A percentile compares a stretch with the other conserved stretches of the same genome.
Conservation (phyloP, 2,113 vertebrate species). For the Indicator maculatus region DNA sequence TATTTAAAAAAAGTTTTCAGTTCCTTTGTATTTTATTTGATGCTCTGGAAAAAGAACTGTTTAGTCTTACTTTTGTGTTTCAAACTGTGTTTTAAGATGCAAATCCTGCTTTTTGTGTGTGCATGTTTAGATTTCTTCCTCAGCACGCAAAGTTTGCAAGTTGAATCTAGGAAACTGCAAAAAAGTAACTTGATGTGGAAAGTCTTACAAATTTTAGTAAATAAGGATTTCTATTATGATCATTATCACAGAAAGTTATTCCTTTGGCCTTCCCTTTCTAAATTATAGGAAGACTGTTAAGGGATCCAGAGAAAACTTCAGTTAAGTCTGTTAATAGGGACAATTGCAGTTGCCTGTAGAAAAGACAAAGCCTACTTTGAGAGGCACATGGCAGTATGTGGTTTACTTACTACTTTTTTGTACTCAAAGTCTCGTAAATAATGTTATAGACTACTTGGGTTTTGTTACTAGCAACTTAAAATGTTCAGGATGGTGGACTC, state of each 20-base stretch:
- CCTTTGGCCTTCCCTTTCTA: background rate
- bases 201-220: background rate
- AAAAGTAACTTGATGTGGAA: background rate
- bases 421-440: background rate
- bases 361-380: background rate
- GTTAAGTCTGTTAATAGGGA: background rate
- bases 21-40: background rate
- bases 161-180: background rate
- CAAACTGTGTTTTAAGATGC: background rate
- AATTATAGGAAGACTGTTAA: background rate
- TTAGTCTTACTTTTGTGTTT: background rate
- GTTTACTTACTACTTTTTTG: background rate
- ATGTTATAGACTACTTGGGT: background rate
- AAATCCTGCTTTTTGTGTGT: no score
- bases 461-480: background rate
- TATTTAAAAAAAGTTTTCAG: background rate
- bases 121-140: no score
- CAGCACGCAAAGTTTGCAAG: no score
- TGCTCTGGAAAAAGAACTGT: background rate
- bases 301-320: background rate
- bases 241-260: background rate
- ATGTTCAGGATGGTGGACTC: background rate
- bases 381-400: background rate
- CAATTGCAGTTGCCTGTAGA: background rate
- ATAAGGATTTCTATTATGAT: background rate